Base-by-base conservation (phyloP, 2,797 vertebrate genomes). In the Hyperoplus lanceolatus region DNA sequence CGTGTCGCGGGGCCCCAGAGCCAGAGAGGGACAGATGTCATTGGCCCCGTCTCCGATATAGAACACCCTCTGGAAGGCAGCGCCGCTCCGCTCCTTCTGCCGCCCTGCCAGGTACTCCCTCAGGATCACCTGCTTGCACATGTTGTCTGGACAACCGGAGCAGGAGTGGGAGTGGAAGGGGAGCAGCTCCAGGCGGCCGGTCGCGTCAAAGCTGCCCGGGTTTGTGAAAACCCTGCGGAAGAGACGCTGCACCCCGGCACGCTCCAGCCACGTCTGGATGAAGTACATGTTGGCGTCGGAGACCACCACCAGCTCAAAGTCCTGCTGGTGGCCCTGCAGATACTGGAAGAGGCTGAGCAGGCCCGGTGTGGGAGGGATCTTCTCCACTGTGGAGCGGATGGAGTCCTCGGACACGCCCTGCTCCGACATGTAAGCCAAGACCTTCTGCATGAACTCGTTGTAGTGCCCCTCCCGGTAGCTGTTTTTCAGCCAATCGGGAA, bases 41-140 rank as follows among this genome's bases (percentile, higher is more conserved):
- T 99, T 99, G 92, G 96, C 96, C 1, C 97, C 98, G 0, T 98
- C 98, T 0, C 98, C 98, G 0, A 98, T 92, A 57, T 98, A 99
- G 86, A 98, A 95, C 0, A 99, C 93, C 57, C 94, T 93, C 85
- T 96, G 96, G 67, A 98, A 99, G 42, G 96, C 89, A 4, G 41
- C 8, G n/a, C 91, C 92, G 0, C 95, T 95, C 0, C 85, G 92
- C 74, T 98, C 95, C 69, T 90, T 94, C 13, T 95, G 93, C 21
- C 97, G 87, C 67, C 87, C 81, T 0, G 87, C 89, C 87, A 98
- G 86, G 91, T 98, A 98, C 10, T 98, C 97, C 0, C 87, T 87
- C 0, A 99, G 92, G 83, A 97, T 96, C 39, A 94, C 95, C 89
- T 97, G 96, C 85, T 99, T 99, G 94, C 98, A 99, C 97, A 99